Evolutionary conservation across 37 sponge, comb jelly and placozoan genomes (phyloP).

Genomic region (Sycon ciliatum): DNA sequence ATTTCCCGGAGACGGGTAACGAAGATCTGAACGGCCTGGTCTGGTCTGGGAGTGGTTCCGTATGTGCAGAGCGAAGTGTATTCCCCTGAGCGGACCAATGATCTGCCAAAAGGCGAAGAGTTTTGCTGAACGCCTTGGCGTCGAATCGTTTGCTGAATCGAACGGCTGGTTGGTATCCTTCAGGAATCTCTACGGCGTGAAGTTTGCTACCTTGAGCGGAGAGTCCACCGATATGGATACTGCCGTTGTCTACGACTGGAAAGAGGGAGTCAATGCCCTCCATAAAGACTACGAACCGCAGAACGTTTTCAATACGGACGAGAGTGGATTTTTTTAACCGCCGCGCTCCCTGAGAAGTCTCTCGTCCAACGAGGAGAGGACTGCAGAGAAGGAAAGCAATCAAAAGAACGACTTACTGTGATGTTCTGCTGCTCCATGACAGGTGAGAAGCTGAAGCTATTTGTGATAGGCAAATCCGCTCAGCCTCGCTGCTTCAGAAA

Average conservation of each 20-base stretch:
- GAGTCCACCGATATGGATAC: not conserved
- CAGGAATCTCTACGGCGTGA: not conserved
- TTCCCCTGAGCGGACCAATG: slow-evolving; percentile 14
- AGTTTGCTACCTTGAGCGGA: not conserved
- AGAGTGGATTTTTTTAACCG: slow-evolving; percentile 21
- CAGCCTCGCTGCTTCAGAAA: not conserved
- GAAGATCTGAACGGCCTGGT: slow-evolving; percentile 9
- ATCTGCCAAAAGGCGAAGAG: slow-evolving; percentile 9
- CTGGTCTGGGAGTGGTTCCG: slow-evolving; percentile 22
- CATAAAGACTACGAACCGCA: not conserved
- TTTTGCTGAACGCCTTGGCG: slow-evolving; percentile 11
- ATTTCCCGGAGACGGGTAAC: not conserved
- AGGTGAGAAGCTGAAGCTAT: not conserved
- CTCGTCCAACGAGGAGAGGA: not conserved
- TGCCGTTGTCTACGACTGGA: not conserved
- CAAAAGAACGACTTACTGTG: slow-evolving; percentile 17
- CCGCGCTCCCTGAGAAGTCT: slow-evolving; percentile 16
- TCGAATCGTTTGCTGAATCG: not conserved
- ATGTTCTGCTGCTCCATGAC: not conserved
- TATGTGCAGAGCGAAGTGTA: not conserved
- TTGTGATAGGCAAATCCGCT: slow-evolving; percentile 10
- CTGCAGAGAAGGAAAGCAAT: not conserved
- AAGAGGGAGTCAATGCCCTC: not conserved
- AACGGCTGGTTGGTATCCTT: slow-evolving; percentile 22
- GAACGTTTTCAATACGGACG: not conserved